A percentile compares a stretch with the other conserved stretches of the same genome.
These are phyloP conservation scores for Muscina levida DNA, from an alignment of 2,888 invertebrate species.

Conservation along the genomic window DNA sequence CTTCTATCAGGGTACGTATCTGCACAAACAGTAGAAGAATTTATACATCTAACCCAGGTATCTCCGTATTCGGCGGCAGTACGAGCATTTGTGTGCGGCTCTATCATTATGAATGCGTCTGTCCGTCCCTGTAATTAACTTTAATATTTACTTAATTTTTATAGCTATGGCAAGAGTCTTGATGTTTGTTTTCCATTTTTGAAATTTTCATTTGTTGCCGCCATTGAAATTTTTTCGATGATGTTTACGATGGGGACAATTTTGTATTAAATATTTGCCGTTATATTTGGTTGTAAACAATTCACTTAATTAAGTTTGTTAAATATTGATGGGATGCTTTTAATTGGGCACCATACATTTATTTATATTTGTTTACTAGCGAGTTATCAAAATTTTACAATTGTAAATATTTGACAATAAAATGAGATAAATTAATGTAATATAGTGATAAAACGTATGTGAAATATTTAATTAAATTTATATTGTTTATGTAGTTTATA, in stretches of 20 bases:
- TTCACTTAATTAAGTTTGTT: constrained; percentile 55
- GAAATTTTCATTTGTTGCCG: constrained; percentile 25
- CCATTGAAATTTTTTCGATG: constrained; percentile 15
- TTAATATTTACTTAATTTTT: constrained; percentile 55
- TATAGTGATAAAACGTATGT: too few species aligned
- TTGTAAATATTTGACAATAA: constrained; percentile 14
- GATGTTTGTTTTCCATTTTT: constrained; percentile 32
- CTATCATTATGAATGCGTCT: constrained; percentile 31
- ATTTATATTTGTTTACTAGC: constrained; percentile 15
- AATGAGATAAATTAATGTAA: too few species aligned
- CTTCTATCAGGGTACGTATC: background rate
- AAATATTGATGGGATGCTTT: constrained; percentile 38
- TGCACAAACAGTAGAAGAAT: constrained; percentile 11
- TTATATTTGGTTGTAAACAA: constrained; percentile 50
- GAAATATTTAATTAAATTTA: too few species aligned
- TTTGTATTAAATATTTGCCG: constrained; percentile 46
- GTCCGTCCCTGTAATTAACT: constrained; percentile 42
- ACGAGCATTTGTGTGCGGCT: background rate
- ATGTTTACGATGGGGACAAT: constrained; percentile 14
- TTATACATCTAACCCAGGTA: background rate
- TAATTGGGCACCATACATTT: constrained; percentile 28
- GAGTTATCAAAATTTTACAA: constrained; percentile 13
- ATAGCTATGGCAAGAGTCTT: constrained; percentile 31
- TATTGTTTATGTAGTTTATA: too few species aligned
- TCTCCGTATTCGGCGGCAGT: constrained; percentile 37